Conservation (phyloP, 2,113 vertebrate genomes). For the Hemicordylus capensis region DNA sequence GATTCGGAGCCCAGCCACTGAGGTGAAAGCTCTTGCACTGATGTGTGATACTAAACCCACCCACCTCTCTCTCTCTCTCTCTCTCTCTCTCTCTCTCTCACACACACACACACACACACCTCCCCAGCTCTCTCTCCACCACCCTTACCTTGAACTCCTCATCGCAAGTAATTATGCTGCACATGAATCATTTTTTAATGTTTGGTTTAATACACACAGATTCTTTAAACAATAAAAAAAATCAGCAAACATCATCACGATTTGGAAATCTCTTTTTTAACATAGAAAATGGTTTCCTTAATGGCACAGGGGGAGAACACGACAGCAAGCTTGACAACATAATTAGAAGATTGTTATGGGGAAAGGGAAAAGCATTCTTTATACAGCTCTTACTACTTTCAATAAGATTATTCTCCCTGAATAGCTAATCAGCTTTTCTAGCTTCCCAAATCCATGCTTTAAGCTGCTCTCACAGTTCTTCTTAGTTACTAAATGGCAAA, state of each 20-base stretch:
- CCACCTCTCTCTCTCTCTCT: background rate
- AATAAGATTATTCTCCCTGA: conserved; percentile 82
- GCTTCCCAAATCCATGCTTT: conserved; percentile 75
- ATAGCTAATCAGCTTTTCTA: conserved; percentile 83
- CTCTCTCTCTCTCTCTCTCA: background rate
- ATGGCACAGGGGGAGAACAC: conserved; percentile 76
- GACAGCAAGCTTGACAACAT: conserved; percentile 81
- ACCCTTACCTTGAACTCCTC: background rate
- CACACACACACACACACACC: background rate
- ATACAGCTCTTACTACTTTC: conserved; percentile 76
- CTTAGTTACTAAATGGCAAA: conserved; percentile 75
- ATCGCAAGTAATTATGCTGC: conserved; percentile 57
- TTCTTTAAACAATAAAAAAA: conserved; percentile 79
- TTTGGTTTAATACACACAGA: conserved; percentile 76
- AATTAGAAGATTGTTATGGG: conserved; percentile 84
- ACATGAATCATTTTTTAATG: conserved; percentile 73
- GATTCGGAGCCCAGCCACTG: conserved; percentile 9
- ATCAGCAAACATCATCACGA: conserved; percentile 79
- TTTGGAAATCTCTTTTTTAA: conserved; percentile 81
- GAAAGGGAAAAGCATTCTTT: conserved; percentile 79
- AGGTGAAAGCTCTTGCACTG: conserved; percentile 5
- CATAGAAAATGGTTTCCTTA: conserved; percentile 77
- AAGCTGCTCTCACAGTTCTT: conserved; percentile 72
- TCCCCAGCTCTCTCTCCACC: conserved; percentile 14
- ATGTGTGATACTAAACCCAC: background rate